Evolutionary conservation across 2,797 vertebrate genomes (phyloP).

Genomic region (Tiaroga cobitis): DNA sequence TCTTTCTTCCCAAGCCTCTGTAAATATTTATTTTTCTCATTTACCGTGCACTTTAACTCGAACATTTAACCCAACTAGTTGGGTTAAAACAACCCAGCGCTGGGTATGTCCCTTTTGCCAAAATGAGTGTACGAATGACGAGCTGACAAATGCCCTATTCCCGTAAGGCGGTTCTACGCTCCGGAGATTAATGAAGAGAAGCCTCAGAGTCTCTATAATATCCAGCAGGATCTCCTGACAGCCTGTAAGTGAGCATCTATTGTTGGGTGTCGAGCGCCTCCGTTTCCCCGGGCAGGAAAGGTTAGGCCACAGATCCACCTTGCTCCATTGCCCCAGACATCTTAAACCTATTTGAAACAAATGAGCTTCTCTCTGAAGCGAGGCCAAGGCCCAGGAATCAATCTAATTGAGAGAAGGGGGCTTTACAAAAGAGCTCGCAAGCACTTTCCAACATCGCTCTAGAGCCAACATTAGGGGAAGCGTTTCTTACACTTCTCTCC

Average conservation of each 20-base stretch:
- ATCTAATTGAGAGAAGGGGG: conserved; percentile 74
- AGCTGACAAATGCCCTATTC: no score
- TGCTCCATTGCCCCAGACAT: conserved; percentile 46
- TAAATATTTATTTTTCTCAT: no score
- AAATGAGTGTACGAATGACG: no score
- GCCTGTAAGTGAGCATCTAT: background rate
- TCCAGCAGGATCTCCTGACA: no score
- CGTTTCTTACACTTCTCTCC: conserved; percentile 48
- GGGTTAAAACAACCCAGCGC: no score
- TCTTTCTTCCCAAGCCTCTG: no score
- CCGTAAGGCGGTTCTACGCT: no score
- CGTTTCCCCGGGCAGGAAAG: conserved; percentile 42
- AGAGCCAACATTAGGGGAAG: conserved; percentile 72
- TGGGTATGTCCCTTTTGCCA: no score
- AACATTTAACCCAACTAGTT: no score
- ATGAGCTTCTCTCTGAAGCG: conserved; percentile 63
- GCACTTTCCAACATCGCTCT: conserved; percentile 67
- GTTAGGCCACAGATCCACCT: conserved; percentile 38
- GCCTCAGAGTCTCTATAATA: no score
- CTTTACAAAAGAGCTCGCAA: conserved; percentile 65
- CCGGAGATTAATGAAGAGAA: no score
- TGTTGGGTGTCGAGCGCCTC: conserved; percentile 26
- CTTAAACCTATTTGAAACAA: conserved; percentile 56
- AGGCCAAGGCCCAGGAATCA: conserved; percentile 69
- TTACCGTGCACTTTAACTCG: no score